Evolutionary conservation across 2,888 invertebrate species (phyloP).

Genomic region (Arrhopalites spinosus): DNA sequence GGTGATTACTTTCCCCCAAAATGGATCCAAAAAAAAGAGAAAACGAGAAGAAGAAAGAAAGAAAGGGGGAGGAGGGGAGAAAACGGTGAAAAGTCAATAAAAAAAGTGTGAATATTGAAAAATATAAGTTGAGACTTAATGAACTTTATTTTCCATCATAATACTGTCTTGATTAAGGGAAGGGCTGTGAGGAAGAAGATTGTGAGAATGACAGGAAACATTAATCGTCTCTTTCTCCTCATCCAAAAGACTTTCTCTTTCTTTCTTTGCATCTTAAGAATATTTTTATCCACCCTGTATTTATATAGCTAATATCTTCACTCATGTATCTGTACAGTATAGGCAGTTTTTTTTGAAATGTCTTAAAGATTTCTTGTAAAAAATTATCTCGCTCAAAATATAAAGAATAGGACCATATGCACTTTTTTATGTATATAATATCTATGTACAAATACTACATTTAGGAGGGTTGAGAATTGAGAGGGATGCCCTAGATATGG

Average conservation of each 20-base stretch:
- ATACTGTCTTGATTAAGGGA: constrained; percentile 3
- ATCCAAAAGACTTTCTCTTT: not conserved
- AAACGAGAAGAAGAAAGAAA: not conserved
- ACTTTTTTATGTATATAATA: too few species aligned
- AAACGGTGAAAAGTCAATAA: not conserved
- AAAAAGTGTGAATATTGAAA: not conserved
- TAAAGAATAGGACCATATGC: too few species aligned
- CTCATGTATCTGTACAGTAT: too few species aligned
- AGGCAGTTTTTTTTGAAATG: not conserved
- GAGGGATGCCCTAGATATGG: too few species aligned
- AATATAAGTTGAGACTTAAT: constrained; percentile 10
- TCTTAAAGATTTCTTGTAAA: not conserved
- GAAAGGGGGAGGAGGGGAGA: not conserved
- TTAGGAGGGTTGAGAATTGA: too few species aligned
- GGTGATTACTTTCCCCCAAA: not conserved
- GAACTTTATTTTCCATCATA: constrained; percentile 10
- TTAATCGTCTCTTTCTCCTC: constrained; percentile 10
- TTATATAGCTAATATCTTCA: too few species aligned
- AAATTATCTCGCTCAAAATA: too few species aligned
- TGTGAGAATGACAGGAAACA: constrained; percentile 14
- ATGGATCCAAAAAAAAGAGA: not conserved
- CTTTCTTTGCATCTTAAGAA: too few species aligned
- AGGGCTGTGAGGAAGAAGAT: not conserved
- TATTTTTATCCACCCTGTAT: too few species aligned
- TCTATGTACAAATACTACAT: not conserved